These are phyloP conservation scores for Caenorhabditis sulstoni DNA, from an alignment of 2,888 invertebrate genomes.

Conservation along the genomic window DNA sequence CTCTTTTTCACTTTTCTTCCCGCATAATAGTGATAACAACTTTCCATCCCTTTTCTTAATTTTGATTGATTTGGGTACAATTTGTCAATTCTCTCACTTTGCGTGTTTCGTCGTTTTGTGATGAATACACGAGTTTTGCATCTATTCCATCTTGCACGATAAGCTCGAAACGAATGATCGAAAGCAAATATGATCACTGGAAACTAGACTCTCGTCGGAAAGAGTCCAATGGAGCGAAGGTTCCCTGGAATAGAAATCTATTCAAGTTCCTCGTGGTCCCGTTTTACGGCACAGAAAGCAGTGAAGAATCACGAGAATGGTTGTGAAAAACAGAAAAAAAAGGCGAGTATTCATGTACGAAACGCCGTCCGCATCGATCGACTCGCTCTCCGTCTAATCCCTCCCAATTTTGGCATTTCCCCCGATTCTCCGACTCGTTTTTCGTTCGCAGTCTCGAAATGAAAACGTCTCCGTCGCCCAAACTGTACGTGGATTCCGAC, in stretches of 20 bases:
- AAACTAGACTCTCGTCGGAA: neutral
- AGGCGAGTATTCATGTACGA: no score
- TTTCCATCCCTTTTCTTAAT: constrained; percentile 9
- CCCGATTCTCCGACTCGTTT: neutral
- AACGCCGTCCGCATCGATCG: neutral
- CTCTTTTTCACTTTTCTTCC: neutral
- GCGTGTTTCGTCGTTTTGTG: constrained; percentile 2
- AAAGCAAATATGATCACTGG: neutral
- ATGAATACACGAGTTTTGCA: constrained; percentile 12
- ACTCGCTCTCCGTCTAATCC: neutral
- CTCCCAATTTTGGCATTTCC: neutral
- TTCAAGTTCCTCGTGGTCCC: no score
- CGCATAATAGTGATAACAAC: constrained; percentile 33
- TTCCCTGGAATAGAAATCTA: no score
- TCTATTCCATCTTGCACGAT: neutral
- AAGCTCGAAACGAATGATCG: neutral
- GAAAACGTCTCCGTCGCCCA: neutral
- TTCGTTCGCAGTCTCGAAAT: neutral
- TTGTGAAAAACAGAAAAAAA: no score
- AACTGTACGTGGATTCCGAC: neutral
- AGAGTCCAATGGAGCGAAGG: no score
- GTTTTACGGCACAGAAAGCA: no score
- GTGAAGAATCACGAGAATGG: no score
- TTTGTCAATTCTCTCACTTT: constrained; percentile 19
- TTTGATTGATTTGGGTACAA: constrained; percentile 31